These are phyloP conservation scores for Rhineura floridana DNA, from an alignment of 2,113 vertebrate species.

Conservation along the genomic window DNA sequence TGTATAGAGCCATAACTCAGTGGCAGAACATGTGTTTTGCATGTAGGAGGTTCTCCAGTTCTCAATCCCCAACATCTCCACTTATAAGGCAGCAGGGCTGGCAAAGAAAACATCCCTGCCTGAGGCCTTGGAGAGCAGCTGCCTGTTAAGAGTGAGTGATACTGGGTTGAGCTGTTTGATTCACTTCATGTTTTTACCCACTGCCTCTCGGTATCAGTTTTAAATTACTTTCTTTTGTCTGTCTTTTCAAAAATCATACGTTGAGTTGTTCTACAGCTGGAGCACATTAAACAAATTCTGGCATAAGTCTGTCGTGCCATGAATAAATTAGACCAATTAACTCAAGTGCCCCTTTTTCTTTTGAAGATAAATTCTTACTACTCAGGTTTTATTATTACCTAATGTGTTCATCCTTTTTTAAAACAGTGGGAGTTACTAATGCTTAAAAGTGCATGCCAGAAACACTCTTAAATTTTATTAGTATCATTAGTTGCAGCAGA, in stretches of 20 bases:
- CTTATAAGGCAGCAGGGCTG: neutral
- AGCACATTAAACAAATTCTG: neutral
- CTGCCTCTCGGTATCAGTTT: neutral
- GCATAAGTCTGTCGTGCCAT: neutral
- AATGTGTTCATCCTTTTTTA: neutral
- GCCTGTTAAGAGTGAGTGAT: neutral
- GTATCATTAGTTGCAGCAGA: constrained; percentile 18
- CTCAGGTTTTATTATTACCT: neutral
- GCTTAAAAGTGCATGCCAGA: constrained; percentile 1
- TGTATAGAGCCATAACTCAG: too few relatives aligned
- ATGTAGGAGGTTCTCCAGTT: too few relatives aligned
- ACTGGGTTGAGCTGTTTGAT: too few relatives aligned
- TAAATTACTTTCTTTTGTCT: neutral
- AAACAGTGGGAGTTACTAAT: neutral
- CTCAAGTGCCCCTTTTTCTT: neutral
- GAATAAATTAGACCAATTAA: constrained; percentile 20
- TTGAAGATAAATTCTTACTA: neutral
- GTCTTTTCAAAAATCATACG: neutral
- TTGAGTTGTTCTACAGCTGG: neutral
- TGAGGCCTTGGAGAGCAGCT: neutral
- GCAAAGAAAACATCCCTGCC: neutral
- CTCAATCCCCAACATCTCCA: too few relatives aligned
- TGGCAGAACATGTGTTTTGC: too few relatives aligned
- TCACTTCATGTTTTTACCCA: neutral
- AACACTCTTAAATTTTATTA: constrained; percentile 19